Conservation (phyloP, 2,797 vertebrate genomes). For the Australoheros facetus region DNA sequence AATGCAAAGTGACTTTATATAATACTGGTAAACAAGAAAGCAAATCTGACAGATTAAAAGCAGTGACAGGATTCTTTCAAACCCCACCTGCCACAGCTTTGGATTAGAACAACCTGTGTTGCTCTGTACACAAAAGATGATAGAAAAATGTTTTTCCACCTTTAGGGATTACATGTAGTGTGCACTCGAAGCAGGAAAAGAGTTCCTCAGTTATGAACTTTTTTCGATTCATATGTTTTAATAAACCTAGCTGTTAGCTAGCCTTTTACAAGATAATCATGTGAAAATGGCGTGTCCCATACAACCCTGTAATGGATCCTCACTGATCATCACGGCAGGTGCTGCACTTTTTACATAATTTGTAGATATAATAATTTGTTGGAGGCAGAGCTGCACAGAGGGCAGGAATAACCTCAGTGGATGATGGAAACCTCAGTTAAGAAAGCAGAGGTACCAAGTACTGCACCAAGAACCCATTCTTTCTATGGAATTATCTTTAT, state of each 20-base stretch:
- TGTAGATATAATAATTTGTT: constrained; percentile 29
- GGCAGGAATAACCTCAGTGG: constrained; percentile 11
- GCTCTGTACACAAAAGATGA: neutral
- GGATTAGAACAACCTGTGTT: constrained; percentile 7
- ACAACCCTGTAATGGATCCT: neutral
- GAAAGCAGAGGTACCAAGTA: neutral
- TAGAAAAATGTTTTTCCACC: neutral
- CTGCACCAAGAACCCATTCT: neutral
- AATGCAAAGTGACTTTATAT: constrained; percentile 5
- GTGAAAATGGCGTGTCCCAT: neutral
- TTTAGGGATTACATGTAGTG: neutral
- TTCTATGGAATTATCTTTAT: neutral
- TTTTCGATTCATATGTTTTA: neutral
- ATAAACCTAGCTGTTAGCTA: neutral
- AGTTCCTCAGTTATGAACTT: neutral
- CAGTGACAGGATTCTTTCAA: constrained; percentile 21
- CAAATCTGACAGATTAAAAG: constrained; percentile 10
- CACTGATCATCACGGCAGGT: neutral
- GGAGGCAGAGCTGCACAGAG: constrained; percentile 12
- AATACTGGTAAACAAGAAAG: constrained; percentile 24
- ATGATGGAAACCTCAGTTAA: neutral
- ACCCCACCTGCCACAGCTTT: constrained; percentile 29
- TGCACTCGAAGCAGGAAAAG: neutral
- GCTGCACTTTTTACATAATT: constrained; percentile 12
- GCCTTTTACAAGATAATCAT: neutral